These are phyloP conservation scores for Euura lappo DNA, from an alignment of 1,140 invertebrate genomes.

Conservation along the genomic window DNA sequence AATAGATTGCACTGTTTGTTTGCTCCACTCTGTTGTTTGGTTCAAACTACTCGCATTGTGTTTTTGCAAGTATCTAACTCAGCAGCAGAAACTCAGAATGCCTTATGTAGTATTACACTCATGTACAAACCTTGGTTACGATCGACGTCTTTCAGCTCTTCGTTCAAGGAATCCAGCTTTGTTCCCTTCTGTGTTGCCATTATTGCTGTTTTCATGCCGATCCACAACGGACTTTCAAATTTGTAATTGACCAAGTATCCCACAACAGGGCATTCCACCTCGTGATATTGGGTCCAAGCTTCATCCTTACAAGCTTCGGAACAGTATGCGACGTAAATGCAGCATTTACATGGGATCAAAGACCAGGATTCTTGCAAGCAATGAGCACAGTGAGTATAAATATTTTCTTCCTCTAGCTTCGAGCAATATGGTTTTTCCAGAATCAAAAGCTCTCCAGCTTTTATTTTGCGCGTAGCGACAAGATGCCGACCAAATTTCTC, in stretches of 20 bases:
- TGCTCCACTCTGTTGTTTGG: no score
- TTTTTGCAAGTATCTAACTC: no score
- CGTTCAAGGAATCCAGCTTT: conserved; percentile 55
- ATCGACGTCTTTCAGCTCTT: conserved; percentile 56
- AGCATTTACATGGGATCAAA: conserved; percentile 54
- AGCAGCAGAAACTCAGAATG: conserved; percentile 65
- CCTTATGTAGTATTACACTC: conserved; percentile 70
- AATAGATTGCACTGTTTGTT: no score
- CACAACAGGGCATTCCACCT: no score
- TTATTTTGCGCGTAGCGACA: conserved; percentile 69
- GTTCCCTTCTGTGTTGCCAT: conserved; percentile 61
- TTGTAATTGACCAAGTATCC: conserved; percentile 59
- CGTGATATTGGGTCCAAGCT: conserved; percentile 58
- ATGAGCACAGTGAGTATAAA: conserved; percentile 72
- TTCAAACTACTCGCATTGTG: no score
- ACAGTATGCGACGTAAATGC: conserved; percentile 72
- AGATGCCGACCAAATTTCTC: conserved; percentile 72
- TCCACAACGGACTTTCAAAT: conserved; percentile 68
- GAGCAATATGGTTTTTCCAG: conserved; percentile 77
- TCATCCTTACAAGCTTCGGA: conserved; percentile 67
- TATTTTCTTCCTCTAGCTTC: conserved; percentile 64
- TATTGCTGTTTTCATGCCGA: conserved; percentile 70
- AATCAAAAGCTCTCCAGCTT: conserved; percentile 78
- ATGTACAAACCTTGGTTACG: conserved; percentile 64
- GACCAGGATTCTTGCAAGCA: conserved; percentile 70